phyloP scores from a whole-genome alignment of 2,113 vertebrate genomes.

The Ctenomys sociabilis region DNA sequence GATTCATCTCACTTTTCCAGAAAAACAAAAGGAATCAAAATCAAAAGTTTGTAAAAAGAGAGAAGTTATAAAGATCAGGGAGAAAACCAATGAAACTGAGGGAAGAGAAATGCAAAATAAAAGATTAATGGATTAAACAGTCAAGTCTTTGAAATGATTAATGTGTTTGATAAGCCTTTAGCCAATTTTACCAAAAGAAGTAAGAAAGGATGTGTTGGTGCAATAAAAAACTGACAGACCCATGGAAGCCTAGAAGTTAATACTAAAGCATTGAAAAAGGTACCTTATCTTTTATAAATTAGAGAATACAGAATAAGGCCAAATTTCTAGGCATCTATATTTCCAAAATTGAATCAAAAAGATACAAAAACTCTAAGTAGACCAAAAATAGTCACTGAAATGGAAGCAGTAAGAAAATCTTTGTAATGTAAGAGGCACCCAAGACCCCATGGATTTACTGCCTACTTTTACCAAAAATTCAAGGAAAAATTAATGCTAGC shows the following conservation, averaged over 20 bases:
- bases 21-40: not conserved
- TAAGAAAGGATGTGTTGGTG: not conserved
- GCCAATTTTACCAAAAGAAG: not conserved
- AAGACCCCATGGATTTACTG: not conserved
- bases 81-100: not conserved
- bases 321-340: not conserved
- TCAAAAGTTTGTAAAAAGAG: not conserved
- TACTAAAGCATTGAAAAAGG: not conserved
- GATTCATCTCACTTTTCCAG: not conserved
- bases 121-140: not conserved
- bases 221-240: not conserved
- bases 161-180: not conserved
- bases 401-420: not conserved
- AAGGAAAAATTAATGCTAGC: not conserved
- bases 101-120: not conserved
- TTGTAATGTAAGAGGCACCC: not conserved
- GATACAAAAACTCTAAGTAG: not conserved
- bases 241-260: not conserved
- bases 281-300: not conserved
- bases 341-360: not conserved
- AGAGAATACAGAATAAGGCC: not conserved
- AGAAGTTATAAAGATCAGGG: not conserved
- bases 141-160: not conserved
- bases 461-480: not conserved
- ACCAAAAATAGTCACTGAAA: not conserved